Percentiles rank a stretch among this genome's conserved stretches.
Evolutionary conservation across 2,888 invertebrate species (phyloP).

Genomic region (Acleris emargana): DNA sequence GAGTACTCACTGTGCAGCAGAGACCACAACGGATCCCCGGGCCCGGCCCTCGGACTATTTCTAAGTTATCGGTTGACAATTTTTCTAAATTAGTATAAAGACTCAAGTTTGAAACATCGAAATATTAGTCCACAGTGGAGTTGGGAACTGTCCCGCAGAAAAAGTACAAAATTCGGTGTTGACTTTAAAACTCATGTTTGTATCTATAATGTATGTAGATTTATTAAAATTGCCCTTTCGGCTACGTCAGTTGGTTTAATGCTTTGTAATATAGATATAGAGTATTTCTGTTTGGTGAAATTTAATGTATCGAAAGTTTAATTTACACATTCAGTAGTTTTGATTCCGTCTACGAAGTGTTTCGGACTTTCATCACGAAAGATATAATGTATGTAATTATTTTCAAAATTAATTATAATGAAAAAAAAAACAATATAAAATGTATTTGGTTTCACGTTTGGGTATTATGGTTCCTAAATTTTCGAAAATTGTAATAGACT

Average conservation of each 20-base stretch:
- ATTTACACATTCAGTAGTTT: conserved; percentile 75
- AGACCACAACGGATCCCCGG: conserved; percentile 80
- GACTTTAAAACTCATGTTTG: conserved; percentile 76
- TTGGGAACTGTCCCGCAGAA: conserved; percentile 74
- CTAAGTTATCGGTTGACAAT: conserved; percentile 79
- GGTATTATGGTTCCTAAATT: conserved; percentile 85
- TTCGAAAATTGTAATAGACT: conserved; percentile 83
- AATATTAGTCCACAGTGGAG: conserved; percentile 81
- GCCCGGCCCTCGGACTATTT: conserved; percentile 62
- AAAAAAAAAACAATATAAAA: conserved; percentile 68
- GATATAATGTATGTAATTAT: conserved; percentile 73
- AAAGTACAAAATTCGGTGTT: conserved; percentile 84
- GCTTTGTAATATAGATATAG: conserved; percentile 73
- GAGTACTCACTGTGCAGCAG: conserved; percentile 75
- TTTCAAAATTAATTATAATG: conserved; percentile 80
- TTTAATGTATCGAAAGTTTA: conserved; percentile 64
- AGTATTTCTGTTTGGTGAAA: conserved; percentile 71
- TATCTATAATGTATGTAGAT: conserved; percentile 74
- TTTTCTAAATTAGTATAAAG: conserved; percentile 78
- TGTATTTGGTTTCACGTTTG: conserved; percentile 80
- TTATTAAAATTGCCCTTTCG: conserved; percentile 75
- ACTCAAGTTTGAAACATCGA: conserved; percentile 81
- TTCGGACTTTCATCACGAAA: conserved; percentile 73
- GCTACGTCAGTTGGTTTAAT: conserved; percentile 68
- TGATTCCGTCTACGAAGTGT: conserved; percentile 79